A percentile compares a stretch with the other conserved stretches of the same genome.
Conservation (phyloP, 2,113 vertebrate species). For the Labeo rohita region DNA sequence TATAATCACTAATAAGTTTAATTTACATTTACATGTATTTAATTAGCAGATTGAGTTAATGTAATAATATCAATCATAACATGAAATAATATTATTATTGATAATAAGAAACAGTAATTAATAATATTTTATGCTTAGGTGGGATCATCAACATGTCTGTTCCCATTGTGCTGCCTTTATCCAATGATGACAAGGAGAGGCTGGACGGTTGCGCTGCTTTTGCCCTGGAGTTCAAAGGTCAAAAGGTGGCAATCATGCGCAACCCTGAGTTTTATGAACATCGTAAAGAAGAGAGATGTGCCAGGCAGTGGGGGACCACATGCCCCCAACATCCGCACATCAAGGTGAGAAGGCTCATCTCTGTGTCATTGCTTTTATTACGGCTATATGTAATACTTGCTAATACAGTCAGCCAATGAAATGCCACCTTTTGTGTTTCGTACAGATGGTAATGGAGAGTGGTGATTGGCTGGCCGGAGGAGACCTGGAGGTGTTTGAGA, state of each 20-base stretch:
- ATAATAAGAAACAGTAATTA: neutral
- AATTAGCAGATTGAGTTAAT: neutral
- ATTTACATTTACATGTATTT: neutral
- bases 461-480: constrained; percentile 96
- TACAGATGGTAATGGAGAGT: constrained; percentile 95
- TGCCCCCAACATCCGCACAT: constrained; percentile 89
- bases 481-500: constrained; percentile 89
- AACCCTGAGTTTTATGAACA: constrained; percentile 90
- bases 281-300: constrained; percentile 92
- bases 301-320: constrained; percentile 90
- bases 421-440: neutral
- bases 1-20: neutral
- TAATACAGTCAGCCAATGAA: neutral
- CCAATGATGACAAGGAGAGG: constrained; percentile 77
- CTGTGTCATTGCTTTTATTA: neutral
- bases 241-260: constrained; percentile 81
- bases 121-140: constrained; percentile 69
- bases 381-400: neutral
- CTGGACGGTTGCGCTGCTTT: constrained; percentile 79
- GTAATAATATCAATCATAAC: neutral
- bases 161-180: constrained; percentile 88
- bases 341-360: constrained; percentile 75
- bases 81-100: neutral
- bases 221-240: constrained; percentile 78
- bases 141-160: constrained; percentile 90